phyloP scores from a whole-genome alignment of 2,888 invertebrate genomes.

The Phyto melanocephala region DNA sequence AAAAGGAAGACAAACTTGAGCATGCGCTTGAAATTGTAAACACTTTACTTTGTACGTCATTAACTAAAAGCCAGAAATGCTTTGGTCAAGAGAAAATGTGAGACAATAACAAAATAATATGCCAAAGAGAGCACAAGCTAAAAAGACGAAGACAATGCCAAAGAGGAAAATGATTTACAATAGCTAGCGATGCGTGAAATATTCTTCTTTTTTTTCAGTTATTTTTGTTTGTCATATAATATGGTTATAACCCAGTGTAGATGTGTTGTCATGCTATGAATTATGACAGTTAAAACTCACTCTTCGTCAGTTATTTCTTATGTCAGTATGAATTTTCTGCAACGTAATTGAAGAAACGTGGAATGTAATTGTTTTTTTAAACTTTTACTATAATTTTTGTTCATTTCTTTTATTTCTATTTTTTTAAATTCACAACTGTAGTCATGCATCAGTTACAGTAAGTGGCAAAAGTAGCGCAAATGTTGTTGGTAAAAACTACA shows the following conservation, averaged over 20 bases:
- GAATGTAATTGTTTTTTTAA: conserved; percentile 3
- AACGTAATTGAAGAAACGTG: conserved; percentile 25
- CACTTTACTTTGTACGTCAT: conserved; percentile 38
- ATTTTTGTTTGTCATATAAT: not conserved
- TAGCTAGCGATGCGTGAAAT: conserved; percentile 56
- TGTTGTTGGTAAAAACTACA: no score
- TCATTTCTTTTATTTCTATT: not conserved
- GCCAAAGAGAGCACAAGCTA: not conserved
- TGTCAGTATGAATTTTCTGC: conserved; percentile 4
- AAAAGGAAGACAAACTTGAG: not conserved
- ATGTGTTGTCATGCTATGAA: conserved; percentile 39
- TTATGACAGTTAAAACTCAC: conserved; percentile 28
- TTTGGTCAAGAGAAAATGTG: conserved; percentile 5
- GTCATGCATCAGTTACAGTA: conserved; percentile 1
- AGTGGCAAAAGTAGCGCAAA: not conserved
- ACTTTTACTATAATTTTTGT: not conserved
- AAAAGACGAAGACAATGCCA: not conserved
- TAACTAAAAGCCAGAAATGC: conserved; percentile 20
- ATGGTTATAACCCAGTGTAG: not conserved
- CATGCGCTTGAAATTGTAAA: conserved; percentile 41
- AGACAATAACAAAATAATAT: conserved; percentile 12
- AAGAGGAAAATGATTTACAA: conserved; percentile 30
- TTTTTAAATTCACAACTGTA: not conserved
- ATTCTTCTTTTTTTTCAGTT: conserved; percentile 23
- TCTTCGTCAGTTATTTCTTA: conserved; percentile 1